Conservation (phyloP, 2,113 vertebrate genomes). For the Catharus fuscescens region DNA sequence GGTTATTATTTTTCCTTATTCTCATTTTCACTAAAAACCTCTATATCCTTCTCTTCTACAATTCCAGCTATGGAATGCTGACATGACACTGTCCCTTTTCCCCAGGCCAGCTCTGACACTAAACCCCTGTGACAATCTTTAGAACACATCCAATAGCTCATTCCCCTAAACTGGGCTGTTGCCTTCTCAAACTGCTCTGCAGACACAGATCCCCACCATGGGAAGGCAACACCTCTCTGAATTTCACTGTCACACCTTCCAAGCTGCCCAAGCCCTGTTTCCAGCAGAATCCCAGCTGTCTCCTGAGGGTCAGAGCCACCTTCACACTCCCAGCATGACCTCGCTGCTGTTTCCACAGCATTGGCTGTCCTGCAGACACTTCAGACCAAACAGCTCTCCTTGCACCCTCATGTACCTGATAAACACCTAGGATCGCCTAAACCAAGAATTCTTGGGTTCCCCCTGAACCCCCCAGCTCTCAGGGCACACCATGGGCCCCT, state of each 20-base stretch:
- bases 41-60: background rate
- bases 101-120: background rate
- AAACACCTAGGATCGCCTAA: background rate
- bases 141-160: background rate
- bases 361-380: background rate
- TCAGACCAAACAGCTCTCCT: background rate
- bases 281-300: background rate
- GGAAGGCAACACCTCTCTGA: background rate
- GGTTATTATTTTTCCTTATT: background rate
- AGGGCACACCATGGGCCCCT: background rate
- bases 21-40: background rate
- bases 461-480: background rate
- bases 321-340: background rate
- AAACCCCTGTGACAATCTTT: background rate
- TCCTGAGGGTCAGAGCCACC: background rate
- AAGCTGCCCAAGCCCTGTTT: background rate
- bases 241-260: background rate
- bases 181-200: background rate
- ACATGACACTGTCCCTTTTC: background rate
- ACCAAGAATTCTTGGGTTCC: background rate
- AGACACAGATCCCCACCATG: background rate
- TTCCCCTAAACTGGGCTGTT: background rate
- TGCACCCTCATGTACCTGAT: background rate
- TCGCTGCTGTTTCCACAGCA: fast-evolving
- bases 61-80: background rate